phyloP scores from a whole-genome alignment of 1,140 invertebrate species.

The Drosophila sproati region DNA sequence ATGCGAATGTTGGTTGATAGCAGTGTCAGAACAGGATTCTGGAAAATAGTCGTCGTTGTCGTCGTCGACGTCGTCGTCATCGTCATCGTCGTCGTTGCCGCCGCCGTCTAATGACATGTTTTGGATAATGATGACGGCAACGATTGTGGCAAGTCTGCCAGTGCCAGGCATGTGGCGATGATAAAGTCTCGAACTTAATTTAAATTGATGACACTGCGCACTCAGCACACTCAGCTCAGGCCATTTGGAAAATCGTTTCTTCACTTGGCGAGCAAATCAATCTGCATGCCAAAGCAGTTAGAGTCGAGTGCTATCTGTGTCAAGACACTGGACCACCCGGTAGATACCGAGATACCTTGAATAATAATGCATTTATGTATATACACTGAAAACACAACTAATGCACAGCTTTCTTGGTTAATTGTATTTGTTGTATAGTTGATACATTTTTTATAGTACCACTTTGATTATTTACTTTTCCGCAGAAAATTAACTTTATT shows the following conservation, averaged over 20 bases:
- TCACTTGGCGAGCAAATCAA: constrained; percentile 69
- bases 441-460: no score
- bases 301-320: constrained; percentile 38
- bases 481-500: no score
- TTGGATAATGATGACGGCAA: constrained; percentile 79
- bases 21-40: constrained; percentile 78
- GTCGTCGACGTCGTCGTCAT: not conserved
- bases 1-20: constrained; percentile 74
- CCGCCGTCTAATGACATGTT: constrained; percentile 79
- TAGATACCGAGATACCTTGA: not conserved
- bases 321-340: constrained; percentile 61
- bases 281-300: constrained; percentile 73
- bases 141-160: constrained; percentile 32
- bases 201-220: constrained; percentile 77
- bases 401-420: not conserved
- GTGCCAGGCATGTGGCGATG: constrained; percentile 67
- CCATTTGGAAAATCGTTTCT: constrained; percentile 74
- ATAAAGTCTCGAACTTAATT: constrained; percentile 79
- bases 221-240: constrained; percentile 46
- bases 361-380: not conserved
- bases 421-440: not conserved
- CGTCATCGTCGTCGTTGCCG: constrained; percentile 17
- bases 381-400: not conserved
- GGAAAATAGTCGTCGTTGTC: constrained; percentile 28
- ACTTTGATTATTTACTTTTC: no score